Base-by-base conservation (phyloP, 2,888 invertebrate genomes). In the Halictus ligatus region DNA sequence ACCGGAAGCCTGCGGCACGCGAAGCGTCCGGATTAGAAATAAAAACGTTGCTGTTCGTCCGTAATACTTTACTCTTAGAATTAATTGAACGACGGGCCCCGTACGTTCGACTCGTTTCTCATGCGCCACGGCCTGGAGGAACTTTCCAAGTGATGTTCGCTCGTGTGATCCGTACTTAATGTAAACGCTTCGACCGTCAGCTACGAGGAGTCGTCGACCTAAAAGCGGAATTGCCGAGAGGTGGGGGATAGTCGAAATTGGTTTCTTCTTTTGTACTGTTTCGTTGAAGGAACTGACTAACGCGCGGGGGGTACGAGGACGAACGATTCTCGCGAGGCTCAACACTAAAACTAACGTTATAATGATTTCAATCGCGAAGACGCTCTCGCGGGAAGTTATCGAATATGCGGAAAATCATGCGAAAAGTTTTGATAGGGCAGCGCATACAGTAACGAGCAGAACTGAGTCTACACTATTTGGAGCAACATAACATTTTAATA, bases 271-370 rank as follows among this genome's bases (percentile, higher is more conserved):
- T 88, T 82, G 88, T 88, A 88, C 85, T 81, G 73, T 84, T 60
- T 88, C 82, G 67, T 67, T 76, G 67, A 86, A 84, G 82, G 79
- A 85, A 89, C 80, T 84, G 81, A 69, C 64, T 64, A 84, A 83
- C 74, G 35, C 35, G 29, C 48, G 71, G 72, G 50, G 48, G 25
- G 48, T 60, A 72, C n/a, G 74, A 48, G 48, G 25, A 46, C 67
- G 46, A 77, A 77, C 48, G 64, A 74, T 79, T 54, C 25, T 43
- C 40, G 18, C 58, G 40, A 46, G 12, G 46, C 18, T 35, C 18
- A 25, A 60, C 25, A 60, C 25, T 64, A 64, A 64, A 29, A 29
- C 64, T 64, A 29, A 15, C 29, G 15, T 64, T 64, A 64, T 15
- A 64, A 29, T 64, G 15, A 64, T 29, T 64, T 64, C 25, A 64